Base-by-base conservation (phyloP, 2,888 invertebrate genomes). In the Agriopis aurantiaria region DNA sequence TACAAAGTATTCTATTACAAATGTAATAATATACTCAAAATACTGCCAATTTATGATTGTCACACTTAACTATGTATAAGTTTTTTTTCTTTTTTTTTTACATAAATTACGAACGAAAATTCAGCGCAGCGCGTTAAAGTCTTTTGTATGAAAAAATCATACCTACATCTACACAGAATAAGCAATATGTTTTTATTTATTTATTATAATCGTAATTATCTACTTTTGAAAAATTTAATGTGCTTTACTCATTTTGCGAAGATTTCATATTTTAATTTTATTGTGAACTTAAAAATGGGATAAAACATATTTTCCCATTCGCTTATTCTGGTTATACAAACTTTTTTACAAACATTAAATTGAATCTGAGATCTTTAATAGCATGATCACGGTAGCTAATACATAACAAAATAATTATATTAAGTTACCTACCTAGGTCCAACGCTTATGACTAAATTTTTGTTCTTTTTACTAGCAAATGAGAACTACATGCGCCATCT, bases 91-190 rank as follows among this genome's bases (percentile, higher is more conserved):
- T n/a, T 3, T 33, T 1, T 3, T 33, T 1, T 3, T 33, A 4
- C 4, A 33, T 3, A 43, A 43, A 43, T 1, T 7, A 43, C 9
- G 9, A 10, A 3, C 0, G 2, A 55, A 23, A 52, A 23, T 0
- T 52, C 7, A 40, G 12, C 41, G n/a, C 41, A 65, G 46, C 75
- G 76, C 85, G 85, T 85, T 84, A 78, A 84, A 74, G 75, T 80
- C 78, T 79, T 78, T 73, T 74, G n/a, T 65, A 65, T 60, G 17
- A n/a, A 57, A 11, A 23, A 51, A 33, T 33, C 2, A 12, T 10
- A n/a, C 7, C 12, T 48, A 8, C 0, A n/a, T n/a, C n/a, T 48
- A n/a, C n/a, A n/a, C n/a, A n/a, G n/a, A n/a, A n/a, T n/a, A n/a
- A n/a, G n/a, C n/a, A n/a, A n/a, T n/a, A n/a, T n/a, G n/a, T n/a